Conservation (phyloP, 2,113 vertebrate genomes). For the Urocitellus parryii region DNA sequence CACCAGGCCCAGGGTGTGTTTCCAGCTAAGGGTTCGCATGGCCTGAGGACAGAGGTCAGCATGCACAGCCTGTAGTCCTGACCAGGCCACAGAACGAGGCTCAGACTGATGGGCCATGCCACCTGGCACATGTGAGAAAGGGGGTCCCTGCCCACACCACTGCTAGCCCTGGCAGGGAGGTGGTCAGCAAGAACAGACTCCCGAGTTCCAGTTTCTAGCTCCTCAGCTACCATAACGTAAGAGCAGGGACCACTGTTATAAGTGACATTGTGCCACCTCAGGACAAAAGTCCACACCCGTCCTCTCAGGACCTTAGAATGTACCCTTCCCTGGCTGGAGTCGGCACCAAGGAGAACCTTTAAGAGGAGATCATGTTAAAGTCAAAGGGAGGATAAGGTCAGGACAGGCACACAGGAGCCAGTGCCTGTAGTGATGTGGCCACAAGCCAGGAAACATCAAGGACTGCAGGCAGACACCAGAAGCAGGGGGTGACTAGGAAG, state of each 20-base stretch:
- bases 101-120: background rate
- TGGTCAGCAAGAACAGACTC: background rate
- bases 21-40: conserved; percentile 99
- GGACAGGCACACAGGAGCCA: background rate
- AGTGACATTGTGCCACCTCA: background rate
- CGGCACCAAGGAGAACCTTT: rapidly evolving
- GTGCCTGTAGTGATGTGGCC: rapidly evolving
- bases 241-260: rapidly evolving
- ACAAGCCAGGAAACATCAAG: too few relatives aligned
- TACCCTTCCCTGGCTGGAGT: background rate
- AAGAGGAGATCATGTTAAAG: background rate
- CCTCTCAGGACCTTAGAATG: rapidly evolving
- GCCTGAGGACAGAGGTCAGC: conserved; percentile 87
- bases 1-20: conserved; percentile 96
- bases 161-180: background rate
- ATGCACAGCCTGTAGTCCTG: rapidly evolving
- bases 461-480: background rate
- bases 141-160: too few relatives aligned
- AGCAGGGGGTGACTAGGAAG: too few relatives aligned
- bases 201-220: too few relatives aligned
- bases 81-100: background rate
- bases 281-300: rapidly evolving
- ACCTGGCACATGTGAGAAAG: background rate
- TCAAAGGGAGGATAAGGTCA: rapidly evolving
- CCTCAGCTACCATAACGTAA: rapidly evolving